A percentile compares a stretch with the other conserved stretches of the same genome.
Evolutionary conservation across 2,113 vertebrate genomes (phyloP).

Genomic region (Nycticebus coucang): DNA sequence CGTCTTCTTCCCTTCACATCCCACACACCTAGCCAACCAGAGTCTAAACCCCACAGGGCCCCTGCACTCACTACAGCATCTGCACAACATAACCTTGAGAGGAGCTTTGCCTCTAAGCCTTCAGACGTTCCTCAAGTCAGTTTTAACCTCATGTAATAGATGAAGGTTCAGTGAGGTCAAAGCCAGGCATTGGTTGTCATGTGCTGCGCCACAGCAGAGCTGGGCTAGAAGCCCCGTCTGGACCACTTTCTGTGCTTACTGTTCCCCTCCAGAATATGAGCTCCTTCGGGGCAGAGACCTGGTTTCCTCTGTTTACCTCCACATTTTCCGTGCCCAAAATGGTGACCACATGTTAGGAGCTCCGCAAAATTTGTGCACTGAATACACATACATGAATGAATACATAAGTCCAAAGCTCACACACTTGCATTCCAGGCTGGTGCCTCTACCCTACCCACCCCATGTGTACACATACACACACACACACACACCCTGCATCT

Average conservation of each 20-base stretch:
- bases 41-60: neutral
- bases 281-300: neutral
- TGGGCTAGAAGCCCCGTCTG: neutral
- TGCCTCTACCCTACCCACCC: neutral
- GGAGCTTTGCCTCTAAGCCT: neutral
- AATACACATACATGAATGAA: neutral
- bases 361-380: neutral
- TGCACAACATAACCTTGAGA: accelerated
- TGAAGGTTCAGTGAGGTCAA: neutral
- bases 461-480: accelerated
- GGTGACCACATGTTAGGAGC: neutral
- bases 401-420: accelerated
- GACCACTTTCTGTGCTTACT: accelerated
- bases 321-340: accelerated
- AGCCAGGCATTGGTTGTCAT: accelerated
- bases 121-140: neutral
- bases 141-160: accelerated
- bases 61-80: accelerated
- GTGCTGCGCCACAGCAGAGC: accelerated
- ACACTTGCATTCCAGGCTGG: accelerated
- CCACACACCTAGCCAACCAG: no score
- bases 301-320: neutral
- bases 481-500: no score
- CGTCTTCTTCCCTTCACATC: neutral
- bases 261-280: accelerated